Percentiles rank a stretch among this genome's conserved stretches.
These are phyloP conservation scores for Yponomeuta sedellus DNA, from an alignment of 2,888 invertebrate genomes.

Conservation along the genomic window DNA sequence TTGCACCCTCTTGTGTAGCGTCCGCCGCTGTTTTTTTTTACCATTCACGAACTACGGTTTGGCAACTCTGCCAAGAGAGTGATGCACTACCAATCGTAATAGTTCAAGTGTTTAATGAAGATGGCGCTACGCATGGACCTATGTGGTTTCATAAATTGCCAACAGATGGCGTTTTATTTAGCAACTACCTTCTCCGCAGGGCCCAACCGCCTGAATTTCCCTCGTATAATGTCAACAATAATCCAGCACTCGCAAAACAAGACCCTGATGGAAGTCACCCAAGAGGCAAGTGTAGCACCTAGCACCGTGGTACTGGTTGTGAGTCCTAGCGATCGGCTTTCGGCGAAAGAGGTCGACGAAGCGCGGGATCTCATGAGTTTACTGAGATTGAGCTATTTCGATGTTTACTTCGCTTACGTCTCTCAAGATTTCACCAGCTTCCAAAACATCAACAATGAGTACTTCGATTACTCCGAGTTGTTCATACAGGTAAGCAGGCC, in stretches of 20 bases:
- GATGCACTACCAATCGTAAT: too few species aligned
- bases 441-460: conserved; percentile 62
- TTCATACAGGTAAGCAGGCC: conserved; percentile 47
- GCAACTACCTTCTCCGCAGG: conserved; percentile 47
- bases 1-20: too few species aligned
- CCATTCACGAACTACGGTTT: too few species aligned
- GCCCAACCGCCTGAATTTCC: conserved; percentile 71
- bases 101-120: not conserved
- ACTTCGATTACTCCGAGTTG: conserved; percentile 67
- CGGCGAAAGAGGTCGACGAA: conserved; percentile 54
- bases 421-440: conserved; percentile 60
- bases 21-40: too few species aligned
- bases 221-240: conserved; percentile 64
- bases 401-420: conserved; percentile 72
- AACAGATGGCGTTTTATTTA: conserved; percentile 11
- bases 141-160: not conserved
- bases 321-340: conserved; percentile 65
- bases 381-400: conserved; percentile 64
- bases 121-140: not conserved
- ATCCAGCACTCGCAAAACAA: conserved; percentile 64
- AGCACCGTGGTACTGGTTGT: conserved; percentile 72
- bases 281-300: conserved; percentile 47
- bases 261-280: conserved; percentile 48
- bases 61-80: too few species aligned
- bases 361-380: conserved; percentile 57